phyloP scores from a whole-genome alignment of 92 coral and sea anemone genomes.

The Parazoanthus swiftii region DNA sequence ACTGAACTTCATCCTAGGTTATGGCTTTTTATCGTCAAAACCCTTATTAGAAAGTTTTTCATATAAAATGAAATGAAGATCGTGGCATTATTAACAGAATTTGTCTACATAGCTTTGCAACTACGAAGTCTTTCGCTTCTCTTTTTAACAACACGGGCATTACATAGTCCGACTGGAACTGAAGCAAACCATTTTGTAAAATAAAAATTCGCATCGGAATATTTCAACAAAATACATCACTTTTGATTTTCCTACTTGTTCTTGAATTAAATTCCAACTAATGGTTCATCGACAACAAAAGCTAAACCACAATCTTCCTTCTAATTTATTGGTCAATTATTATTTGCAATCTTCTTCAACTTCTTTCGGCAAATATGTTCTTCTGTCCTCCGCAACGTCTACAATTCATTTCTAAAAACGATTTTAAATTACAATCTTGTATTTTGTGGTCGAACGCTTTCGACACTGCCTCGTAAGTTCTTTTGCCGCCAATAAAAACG shows the following conservation, averaged over 20 bases:
- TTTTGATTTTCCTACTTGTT: not conserved
- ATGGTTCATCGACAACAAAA: constrained; percentile 21
- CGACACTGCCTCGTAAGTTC: not conserved
- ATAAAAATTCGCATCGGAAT: not conserved
- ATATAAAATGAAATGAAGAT: too few relatives aligned
- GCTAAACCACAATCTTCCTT: constrained; percentile 26
- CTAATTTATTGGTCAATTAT: constrained; percentile 42
- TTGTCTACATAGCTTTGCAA: not conserved
- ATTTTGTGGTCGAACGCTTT: constrained; percentile 24
- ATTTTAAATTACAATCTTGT: constrained; percentile 8
- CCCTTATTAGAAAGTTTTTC: not conserved
- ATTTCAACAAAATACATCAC: not conserved
- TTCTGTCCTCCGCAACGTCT: not conserved
- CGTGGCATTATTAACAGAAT: not conserved
- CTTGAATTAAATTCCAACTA: constrained; percentile 16
- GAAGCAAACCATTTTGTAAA: not conserved
- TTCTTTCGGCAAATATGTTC: constrained; percentile 21
- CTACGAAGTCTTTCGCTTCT: not conserved
- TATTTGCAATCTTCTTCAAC: constrained; percentile 13
- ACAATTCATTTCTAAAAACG: constrained; percentile 14
- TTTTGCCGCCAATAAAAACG: not conserved
- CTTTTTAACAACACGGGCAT: too few relatives aligned
- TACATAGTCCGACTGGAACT: too few relatives aligned
- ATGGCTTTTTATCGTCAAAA: too few relatives aligned
- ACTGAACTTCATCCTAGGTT: not conserved